These are phyloP conservation scores for Engraulis encrasicolus DNA, from an alignment of 2,113 vertebrate species.

Conservation along the genomic window DNA sequence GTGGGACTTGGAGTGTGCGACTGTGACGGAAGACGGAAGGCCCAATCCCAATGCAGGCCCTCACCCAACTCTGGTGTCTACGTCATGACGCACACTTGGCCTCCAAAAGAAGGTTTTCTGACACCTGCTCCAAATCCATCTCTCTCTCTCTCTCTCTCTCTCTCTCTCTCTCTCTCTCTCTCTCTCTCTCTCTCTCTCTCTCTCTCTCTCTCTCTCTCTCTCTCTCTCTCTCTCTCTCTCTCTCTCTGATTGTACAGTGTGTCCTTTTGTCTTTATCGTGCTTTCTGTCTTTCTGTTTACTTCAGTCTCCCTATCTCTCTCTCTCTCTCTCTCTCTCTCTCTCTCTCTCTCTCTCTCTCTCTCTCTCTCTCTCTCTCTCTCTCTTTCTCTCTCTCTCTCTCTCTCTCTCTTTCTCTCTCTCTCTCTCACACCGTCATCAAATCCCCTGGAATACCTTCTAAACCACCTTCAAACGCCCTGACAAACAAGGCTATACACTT, in stretches of 20 bases:
- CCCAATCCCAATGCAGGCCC: not conserved
- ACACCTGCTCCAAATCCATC: constrained; percentile 23
- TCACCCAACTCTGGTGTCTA: not conserved
- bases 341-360: constrained; percentile 7
- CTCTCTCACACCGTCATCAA: not conserved
- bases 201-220: constrained; percentile 1
- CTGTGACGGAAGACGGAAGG: not conserved
- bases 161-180: constrained; percentile 5
- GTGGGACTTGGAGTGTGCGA: not conserved
- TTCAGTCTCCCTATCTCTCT: constrained; percentile 44
- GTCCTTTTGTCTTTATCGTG: not conserved
- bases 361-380: constrained; percentile 26
- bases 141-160: constrained; percentile 47
- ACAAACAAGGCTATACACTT: not conserved
- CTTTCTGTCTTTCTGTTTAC: not conserved
- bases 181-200: constrained; percentile 24
- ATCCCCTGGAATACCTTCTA: not conserved
- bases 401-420: not conserved
- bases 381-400: not conserved
- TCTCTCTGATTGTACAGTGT: not conserved
- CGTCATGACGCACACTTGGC: not conserved
- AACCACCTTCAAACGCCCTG: not conserved
- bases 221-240: not conserved
- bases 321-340: constrained; percentile 30
- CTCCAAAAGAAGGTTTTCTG: constrained; percentile 9